phyloP scores from a whole-genome alignment of 1,140 invertebrate genomes.

The Oryctes rhinoceros region DNA sequence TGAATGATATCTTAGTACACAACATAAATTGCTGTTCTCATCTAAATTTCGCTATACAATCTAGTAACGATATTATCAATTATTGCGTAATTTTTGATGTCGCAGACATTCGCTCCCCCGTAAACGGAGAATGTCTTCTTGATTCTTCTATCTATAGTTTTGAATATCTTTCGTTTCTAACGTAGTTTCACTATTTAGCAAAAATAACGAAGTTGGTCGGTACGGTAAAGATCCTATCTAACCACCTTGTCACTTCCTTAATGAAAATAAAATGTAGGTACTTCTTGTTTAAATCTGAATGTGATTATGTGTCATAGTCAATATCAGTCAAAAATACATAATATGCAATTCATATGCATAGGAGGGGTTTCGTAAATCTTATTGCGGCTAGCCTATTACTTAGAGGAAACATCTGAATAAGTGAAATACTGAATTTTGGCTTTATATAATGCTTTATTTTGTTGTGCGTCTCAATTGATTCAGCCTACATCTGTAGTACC shows the following conservation, averaged over 20 bases:
- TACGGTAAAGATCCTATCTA: not conserved
- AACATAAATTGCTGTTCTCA: not conserved
- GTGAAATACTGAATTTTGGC: not conserved
- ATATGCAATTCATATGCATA: not conserved
- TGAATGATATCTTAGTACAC: constrained; percentile 6
- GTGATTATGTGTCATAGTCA: constrained; percentile 21
- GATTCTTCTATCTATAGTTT: not conserved
- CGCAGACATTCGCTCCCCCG: not conserved
- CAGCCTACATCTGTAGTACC: too few species aligned
- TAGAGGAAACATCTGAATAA: too few species aligned
- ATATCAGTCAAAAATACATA: constrained; percentile 29
- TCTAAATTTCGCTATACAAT: not conserved
- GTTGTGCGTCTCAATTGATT: too few species aligned
- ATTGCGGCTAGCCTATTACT: not conserved
- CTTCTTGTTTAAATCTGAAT: not conserved
- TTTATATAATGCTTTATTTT: too few species aligned
- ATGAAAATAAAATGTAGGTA: constrained; percentile 21
- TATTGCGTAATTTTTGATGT: constrained; percentile 26
- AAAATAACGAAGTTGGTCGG: constrained; percentile 17
- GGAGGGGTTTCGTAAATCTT: not conserved
- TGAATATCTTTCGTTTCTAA: not conserved
- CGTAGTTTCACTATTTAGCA: not conserved
- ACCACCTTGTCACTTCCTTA: not conserved
- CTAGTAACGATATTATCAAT: constrained; percentile 7
- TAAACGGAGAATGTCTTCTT: constrained; percentile 19